These are phyloP conservation scores for Phrixothrix hirtus DNA, from an alignment of 2,888 invertebrate genomes.

Conservation along the genomic window DNA sequence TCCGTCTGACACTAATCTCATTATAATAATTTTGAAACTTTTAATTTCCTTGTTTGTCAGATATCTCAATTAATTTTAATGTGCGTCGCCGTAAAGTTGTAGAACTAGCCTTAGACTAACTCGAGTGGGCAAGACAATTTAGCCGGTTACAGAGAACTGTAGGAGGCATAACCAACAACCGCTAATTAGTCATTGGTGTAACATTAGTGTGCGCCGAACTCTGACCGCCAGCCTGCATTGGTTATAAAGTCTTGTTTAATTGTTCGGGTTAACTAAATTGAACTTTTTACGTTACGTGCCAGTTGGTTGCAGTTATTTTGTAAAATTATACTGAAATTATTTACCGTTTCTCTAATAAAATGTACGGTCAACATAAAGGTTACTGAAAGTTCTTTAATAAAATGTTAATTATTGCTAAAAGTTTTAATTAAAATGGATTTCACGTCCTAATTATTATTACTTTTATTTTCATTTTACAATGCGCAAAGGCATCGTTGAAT, in stretches of 20 bases:
- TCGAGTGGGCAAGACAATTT: slow-evolving; percentile 24
- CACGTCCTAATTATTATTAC: too few relatives aligned
- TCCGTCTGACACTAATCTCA: too few relatives aligned
- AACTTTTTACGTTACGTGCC: slow-evolving; percentile 32
- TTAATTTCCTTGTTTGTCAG: too few relatives aligned
- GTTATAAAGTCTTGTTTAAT: slow-evolving; percentile 38
- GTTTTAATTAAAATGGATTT: too few relatives aligned
- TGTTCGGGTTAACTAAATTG: slow-evolving; percentile 35
- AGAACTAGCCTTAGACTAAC: slow-evolving; percentile 7
- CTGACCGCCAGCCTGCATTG: slow-evolving; percentile 37
- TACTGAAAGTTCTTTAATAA: too few relatives aligned
- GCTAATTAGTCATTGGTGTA: slow-evolving; percentile 39
- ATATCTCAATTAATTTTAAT: neutral
- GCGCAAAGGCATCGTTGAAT: too few relatives aligned
- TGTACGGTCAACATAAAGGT: too few relatives aligned
- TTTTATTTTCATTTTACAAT: too few relatives aligned
- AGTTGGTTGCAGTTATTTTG: slow-evolving; percentile 21
- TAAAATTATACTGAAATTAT: slow-evolving; percentile 10
- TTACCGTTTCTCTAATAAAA: too few relatives aligned
- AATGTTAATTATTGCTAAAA: too few relatives aligned
- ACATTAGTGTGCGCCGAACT: slow-evolving; percentile 38
- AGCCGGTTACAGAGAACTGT: slow-evolving; percentile 24
- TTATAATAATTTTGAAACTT: slow-evolving; percentile 6
- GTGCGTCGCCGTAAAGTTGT: neutral
- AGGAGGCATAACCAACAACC: slow-evolving; percentile 34